These are phyloP conservation scores for Beroe forskalii DNA, from an alignment of 37 sponge, comb jelly and placozoan species.

Conservation along the genomic window DNA sequence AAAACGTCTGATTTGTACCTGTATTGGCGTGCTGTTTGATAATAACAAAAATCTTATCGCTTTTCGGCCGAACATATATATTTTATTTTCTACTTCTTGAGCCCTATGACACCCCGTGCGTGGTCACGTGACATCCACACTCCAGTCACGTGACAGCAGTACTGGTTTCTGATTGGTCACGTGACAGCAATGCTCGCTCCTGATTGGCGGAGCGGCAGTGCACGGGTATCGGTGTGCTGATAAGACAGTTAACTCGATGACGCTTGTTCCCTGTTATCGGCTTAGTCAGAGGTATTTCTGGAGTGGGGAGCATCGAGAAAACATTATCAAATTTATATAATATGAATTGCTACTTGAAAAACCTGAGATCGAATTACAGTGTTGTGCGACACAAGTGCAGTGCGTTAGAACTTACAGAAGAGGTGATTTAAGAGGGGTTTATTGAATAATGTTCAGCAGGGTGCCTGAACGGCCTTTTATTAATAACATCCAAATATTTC, in stretches of 20 bases:
- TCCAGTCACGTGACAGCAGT: not conserved
- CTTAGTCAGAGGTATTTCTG: conserved; percentile 28
- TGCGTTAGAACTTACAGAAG: no score
- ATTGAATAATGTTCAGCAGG: no score
- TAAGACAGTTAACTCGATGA: conserved; percentile 8
- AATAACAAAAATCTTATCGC: not conserved
- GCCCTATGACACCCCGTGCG: not conserved
- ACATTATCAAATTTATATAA: conserved; percentile 59
- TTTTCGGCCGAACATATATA: not conserved
- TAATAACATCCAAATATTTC: no score
- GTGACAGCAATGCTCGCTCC: not conserved
- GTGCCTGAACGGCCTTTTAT: no score
- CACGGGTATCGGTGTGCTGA: not conserved
- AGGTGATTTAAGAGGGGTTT: no score
- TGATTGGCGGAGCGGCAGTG: not conserved
- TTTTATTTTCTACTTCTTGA: not conserved
- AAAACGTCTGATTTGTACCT: not conserved
- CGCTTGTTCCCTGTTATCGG: conserved; percentile 5
- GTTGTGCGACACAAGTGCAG: not conserved
- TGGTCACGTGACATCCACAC: not conserved
- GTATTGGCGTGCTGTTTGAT: not conserved
- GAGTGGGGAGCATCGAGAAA: not conserved
- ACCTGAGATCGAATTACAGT: conserved; percentile 2
- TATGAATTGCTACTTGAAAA: conserved; percentile 61
- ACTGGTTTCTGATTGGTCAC: not conserved